A percentile compares a stretch with the other conserved stretches of the same genome.
Conservation (phyloP, 2,888 invertebrate genomes). For the Ormia ochracea region DNA sequence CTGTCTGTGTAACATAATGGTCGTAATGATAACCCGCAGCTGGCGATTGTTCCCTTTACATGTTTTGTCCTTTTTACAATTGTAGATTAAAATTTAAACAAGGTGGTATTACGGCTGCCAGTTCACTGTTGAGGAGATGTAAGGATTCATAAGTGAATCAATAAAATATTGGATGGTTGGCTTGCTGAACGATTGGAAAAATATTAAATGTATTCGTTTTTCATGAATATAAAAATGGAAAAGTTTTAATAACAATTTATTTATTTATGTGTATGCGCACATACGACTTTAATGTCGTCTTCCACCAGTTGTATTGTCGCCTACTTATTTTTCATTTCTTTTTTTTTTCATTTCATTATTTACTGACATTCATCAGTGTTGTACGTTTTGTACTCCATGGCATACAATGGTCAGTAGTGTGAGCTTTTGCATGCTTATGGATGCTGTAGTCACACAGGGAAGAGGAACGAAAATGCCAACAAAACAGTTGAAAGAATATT, state of each 20-base stretch:
- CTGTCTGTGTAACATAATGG: neutral
- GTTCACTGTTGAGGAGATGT: neutral
- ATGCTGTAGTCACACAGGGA: too few relatives aligned
- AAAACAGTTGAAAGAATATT: too few relatives aligned
- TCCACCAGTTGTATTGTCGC: neutral
- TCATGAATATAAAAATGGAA: conserved; percentile 31
- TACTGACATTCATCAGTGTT: too few relatives aligned
- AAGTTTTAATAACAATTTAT: conserved; percentile 52
- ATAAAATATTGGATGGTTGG: neutral
- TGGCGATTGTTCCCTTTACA: neutral
- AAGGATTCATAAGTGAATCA: neutral
- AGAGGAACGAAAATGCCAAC: too few relatives aligned
- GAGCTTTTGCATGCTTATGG: too few relatives aligned
- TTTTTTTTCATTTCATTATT: neutral
- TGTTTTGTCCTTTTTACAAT: neutral
- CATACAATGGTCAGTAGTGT: too few relatives aligned
- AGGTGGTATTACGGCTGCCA: neutral
- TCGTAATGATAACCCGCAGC: neutral
- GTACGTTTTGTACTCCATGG: too few relatives aligned
- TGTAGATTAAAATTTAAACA: neutral
- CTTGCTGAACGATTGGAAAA: neutral
- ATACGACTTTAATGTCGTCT: neutral
- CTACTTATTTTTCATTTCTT: neutral
- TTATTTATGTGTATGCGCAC: neutral
- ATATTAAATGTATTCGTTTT: conserved; percentile 1